A percentile compares a stretch with the other conserved stretches of the same genome.
These are phyloP conservation scores for Myotis brandtii DNA, from an alignment of 2,113 vertebrate genomes.

Conservation along the genomic window DNA sequence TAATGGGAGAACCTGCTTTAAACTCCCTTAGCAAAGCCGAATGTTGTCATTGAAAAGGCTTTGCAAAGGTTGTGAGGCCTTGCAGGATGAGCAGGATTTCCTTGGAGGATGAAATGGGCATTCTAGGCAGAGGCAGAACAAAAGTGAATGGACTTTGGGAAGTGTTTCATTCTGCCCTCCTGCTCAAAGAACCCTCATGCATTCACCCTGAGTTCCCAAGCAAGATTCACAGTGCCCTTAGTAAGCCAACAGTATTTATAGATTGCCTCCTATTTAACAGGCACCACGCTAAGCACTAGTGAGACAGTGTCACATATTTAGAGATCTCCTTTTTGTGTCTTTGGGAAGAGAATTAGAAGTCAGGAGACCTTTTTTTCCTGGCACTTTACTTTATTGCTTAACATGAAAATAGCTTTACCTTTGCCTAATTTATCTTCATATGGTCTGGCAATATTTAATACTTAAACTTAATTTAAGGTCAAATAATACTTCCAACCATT, in stretches of 20 bases:
- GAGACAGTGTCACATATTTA: not conserved
- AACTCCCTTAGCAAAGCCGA: not conserved
- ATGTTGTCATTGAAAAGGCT: not conserved
- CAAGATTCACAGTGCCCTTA: not conserved
- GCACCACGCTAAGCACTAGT: not conserved
- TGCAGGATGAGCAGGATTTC: conserved; percentile 6
- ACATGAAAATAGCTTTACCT: not conserved
- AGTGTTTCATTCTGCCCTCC: not conserved
- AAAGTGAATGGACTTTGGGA: not conserved
- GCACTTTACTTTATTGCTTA: conserved; percentile 53
- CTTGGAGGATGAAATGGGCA: not conserved
- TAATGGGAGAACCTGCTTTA: not conserved
- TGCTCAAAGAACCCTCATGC: not conserved
- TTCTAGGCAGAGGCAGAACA: not conserved
- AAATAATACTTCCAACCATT: conserved; percentile 13
- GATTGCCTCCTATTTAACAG: not conserved
- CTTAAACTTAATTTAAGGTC: conserved; percentile 40
- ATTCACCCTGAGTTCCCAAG: conserved; percentile 32
- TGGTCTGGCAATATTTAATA: conserved; percentile 19
- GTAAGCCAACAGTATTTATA: conserved; percentile 13
- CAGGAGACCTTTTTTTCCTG: not conserved
- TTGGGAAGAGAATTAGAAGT: conserved; percentile 33
- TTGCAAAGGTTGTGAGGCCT: not conserved
- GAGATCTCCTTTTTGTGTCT: conserved; percentile 35
- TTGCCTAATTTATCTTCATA: not conserved